Evolutionary conservation across 2,113 vertebrate species (phyloP).

Genomic region (Onychorhynchus coronatus): DNA sequence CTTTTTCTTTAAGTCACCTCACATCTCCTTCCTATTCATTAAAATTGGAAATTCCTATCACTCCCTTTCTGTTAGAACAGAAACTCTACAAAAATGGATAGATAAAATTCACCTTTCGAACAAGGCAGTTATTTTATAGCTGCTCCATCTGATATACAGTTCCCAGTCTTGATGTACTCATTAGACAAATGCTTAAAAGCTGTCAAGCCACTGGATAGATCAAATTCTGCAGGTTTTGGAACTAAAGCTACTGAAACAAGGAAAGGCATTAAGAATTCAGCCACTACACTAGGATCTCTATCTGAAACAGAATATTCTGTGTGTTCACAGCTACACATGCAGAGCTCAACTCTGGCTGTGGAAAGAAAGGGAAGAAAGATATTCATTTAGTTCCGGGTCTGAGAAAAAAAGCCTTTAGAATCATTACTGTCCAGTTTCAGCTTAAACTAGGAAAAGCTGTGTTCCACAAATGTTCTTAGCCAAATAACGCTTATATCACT

Average conservation of each 20-base stretch:
- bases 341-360: not conserved
- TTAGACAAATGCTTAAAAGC: constrained; percentile 44
- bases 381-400: not conserved
- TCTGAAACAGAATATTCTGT: constrained; percentile 26
- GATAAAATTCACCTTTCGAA: constrained; percentile 6
- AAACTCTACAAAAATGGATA: not conserved
- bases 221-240: not conserved
- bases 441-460: not conserved
- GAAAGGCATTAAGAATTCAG: constrained; percentile 1
- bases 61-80: not conserved
- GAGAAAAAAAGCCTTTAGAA: not conserved
- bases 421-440: not conserved
- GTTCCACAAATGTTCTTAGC: not conserved
- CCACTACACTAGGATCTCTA: not conserved
- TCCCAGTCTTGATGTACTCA: not conserved
- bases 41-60: not conserved
- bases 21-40: not conserved
- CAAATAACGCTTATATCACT: not conserved
- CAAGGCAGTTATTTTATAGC: not conserved
- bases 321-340: not conserved
- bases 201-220: not conserved
- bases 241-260: not conserved
- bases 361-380: not conserved
- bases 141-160: not conserved
- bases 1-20: not conserved